Evolutionary conservation across 2,113 vertebrate genomes (phyloP).

Genomic region (human (Homo sapiens)): DNA sequence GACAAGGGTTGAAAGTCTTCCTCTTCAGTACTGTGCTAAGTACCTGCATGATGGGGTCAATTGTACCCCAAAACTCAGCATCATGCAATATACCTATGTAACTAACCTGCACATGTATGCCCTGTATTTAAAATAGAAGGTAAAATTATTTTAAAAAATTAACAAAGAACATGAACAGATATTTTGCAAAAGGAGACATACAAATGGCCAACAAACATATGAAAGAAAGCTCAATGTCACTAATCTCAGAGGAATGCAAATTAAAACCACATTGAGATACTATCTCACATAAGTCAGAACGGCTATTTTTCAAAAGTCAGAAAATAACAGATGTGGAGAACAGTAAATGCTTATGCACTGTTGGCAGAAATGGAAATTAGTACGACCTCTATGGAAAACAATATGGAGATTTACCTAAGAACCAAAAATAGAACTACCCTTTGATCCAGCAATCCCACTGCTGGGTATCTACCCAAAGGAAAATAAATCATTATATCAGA

Average conservation of each 20-base stretch:
- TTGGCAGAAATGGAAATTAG: not conserved
- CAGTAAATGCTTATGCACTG: not conserved
- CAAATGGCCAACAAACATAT: not conserved
- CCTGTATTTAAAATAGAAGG: not conserved
- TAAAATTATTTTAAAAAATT: not conserved
- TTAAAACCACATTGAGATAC: not conserved
- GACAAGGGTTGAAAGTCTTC: too few species aligned
- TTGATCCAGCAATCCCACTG: not conserved
- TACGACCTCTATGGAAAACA: not conserved
- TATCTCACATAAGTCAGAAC: not conserved
- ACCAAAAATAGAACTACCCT: not conserved
- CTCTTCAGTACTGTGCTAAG: too few species aligned
- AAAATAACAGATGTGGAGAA: not conserved
- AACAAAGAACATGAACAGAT: not conserved
- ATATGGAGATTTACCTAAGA: not conserved
- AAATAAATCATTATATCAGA: not conserved
- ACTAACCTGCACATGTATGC: not conserved
- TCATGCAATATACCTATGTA: not conserved
- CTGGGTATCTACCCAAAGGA: not conserved
- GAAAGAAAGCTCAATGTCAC: not conserved
- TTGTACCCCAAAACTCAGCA: too few species aligned
- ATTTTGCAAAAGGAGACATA: not conserved
- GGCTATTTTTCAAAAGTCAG: not conserved
- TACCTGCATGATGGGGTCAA: too few species aligned
- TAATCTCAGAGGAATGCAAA: not conserved